phyloP scores from a whole-genome alignment of 2,113 vertebrate genomes.

The Theristicus caerulescens region DNA sequence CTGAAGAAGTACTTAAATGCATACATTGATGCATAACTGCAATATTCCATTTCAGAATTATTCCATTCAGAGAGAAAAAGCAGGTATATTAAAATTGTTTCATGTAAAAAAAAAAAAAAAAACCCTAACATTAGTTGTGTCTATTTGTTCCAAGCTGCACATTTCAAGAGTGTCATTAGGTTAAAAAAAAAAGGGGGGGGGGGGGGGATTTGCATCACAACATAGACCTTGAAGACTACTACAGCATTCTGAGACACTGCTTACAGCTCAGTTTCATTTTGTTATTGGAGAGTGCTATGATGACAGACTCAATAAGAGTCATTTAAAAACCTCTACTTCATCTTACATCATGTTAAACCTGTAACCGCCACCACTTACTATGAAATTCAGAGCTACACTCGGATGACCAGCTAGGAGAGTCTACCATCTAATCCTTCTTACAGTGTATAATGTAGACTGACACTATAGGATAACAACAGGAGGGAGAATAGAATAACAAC shows the following conservation, averaged over 20 bases:
- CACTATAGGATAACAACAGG: not conserved
- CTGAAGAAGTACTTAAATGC: not conserved
- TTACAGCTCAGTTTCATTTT: not conserved
- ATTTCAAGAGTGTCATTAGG: not conserved
- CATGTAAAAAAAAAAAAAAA: not conserved
- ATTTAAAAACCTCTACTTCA: no score
- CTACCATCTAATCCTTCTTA: not conserved
- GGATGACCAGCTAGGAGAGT: not conserved
- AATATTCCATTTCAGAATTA: not conserved
- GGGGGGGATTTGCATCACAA: not conserved
- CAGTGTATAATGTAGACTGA: not conserved
- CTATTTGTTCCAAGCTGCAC: not conserved
- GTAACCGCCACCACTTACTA: not conserved
- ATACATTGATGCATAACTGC: not conserved
- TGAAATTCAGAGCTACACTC: not conserved
- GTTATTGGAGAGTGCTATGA: not conserved
- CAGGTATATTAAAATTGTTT: not conserved
- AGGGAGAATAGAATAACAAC: not conserved
- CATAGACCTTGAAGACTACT: not conserved
- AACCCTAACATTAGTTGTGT: not conserved
- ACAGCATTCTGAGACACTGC: not conserved
- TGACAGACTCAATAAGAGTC: not conserved
- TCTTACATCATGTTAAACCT: not conserved
- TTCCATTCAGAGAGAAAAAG: not conserved
- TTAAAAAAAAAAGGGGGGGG: not conserved